A percentile compares a stretch with the other conserved stretches of the same genome.
Conservation (phyloP, 2,888 invertebrate species). For the Malthinus flaveolus region DNA sequence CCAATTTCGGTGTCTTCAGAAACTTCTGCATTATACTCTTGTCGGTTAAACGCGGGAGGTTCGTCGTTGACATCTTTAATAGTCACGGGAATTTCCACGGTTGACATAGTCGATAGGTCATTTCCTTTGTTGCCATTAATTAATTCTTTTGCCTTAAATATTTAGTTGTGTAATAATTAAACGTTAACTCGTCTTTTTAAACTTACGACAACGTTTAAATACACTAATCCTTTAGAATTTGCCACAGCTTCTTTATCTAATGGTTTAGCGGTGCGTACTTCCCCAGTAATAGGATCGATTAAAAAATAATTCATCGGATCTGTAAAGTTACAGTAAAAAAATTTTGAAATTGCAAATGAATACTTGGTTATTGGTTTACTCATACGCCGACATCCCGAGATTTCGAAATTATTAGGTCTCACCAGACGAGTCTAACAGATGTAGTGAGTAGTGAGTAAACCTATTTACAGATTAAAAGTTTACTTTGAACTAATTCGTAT, state of each 20-base stretch:
- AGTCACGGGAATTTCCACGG: slow-evolving; percentile 77
- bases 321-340: slow-evolving; percentile 47
- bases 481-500: slow-evolving; percentile 80
- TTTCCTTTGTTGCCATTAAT: slow-evolving; percentile 71
- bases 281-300: slow-evolving; percentile 77
- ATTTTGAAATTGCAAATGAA: neutral
- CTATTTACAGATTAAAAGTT: too few species aligned
- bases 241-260: slow-evolving; percentile 82
- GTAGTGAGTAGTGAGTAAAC: too few species aligned
- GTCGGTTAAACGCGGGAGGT: slow-evolving; percentile 79
- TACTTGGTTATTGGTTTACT: neutral
- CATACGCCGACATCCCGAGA: too few species aligned
- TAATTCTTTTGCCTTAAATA: slow-evolving; percentile 72
- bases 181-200: too few species aligned
- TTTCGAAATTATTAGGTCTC: too few species aligned
- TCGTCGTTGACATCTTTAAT: slow-evolving; percentile 90
- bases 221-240: slow-evolving; percentile 78
- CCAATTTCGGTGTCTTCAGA: slow-evolving; percentile 82
- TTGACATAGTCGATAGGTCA: slow-evolving; percentile 69
- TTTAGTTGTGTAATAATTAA: slow-evolving; percentile 8
- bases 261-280: slow-evolving; percentile 80
- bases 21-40: slow-evolving; percentile 79
- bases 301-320: slow-evolving; percentile 89
- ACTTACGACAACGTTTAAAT: slow-evolving; percentile 71
- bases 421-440: too few species aligned